Conservation (phyloP, 2,888 invertebrate genomes). For the Steinernema scapterisci region DNA sequence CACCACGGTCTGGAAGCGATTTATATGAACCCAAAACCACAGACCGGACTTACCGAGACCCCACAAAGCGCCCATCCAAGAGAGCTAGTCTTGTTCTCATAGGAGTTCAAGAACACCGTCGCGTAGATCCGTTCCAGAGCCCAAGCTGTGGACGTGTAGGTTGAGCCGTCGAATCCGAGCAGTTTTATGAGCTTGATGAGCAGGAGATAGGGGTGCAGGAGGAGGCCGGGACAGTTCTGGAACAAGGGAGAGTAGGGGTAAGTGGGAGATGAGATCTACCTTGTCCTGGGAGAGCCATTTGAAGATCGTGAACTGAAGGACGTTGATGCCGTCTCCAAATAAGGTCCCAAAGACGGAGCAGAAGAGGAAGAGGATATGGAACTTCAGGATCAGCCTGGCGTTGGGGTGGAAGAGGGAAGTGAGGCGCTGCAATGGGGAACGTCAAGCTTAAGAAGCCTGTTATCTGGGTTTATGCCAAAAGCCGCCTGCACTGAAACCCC, state of each 20-base stretch:
- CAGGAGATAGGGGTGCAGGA: neutral
- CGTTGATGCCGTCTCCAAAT: neutral
- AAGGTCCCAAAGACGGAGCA: neutral
- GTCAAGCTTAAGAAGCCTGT: neutral
- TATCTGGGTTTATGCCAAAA: neutral
- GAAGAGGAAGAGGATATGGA: neutral
- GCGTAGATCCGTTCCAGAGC: neutral
- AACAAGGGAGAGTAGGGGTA: neutral
- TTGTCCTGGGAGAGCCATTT: neutral
- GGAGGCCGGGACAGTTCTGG: neutral
- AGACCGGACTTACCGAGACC: neutral
- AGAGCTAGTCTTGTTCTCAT: neutral
- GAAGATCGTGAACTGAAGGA: neutral
- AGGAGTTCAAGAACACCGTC: neutral
- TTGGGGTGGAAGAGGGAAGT: neutral
- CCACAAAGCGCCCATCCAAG: neutral
- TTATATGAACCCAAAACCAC: too few species aligned
- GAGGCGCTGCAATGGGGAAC: neutral
- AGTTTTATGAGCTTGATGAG: neutral
- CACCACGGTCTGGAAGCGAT: neutral
- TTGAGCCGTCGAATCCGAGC: neutral
- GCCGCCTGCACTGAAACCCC: neutral
- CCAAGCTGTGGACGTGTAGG: neutral
- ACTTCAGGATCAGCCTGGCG: neutral
- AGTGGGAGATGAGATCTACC: neutral